Percentiles rank a stretch among this genome's conserved stretches.
These are phyloP conservation scores for Limnothrissa miodon DNA, from an alignment of 2,113 vertebrate species.

Conservation along the genomic window DNA sequence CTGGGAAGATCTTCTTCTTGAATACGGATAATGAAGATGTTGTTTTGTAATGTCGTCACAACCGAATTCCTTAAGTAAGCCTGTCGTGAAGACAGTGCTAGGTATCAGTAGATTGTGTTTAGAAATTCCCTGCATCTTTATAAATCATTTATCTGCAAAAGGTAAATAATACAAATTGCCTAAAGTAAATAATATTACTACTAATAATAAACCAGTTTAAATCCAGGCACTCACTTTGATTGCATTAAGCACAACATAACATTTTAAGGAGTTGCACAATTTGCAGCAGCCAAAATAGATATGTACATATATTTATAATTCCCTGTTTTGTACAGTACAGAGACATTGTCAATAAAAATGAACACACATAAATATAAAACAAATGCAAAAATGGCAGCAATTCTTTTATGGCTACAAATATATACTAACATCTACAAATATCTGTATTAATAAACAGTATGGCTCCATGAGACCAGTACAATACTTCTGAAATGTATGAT, in stretches of 20 bases:
- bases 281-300: conserved; percentile 78
- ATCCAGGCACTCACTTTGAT: conserved; percentile 84
- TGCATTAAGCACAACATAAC: conserved; percentile 81
- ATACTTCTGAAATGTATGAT: conserved; percentile 47
- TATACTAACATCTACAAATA: conserved; percentile 43
- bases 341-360: conserved; percentile 60
- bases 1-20: neutral
- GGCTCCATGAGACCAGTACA: conserved; percentile 61
- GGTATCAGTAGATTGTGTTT: conserved; percentile 66
- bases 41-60: neutral
- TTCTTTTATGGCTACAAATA: conserved; percentile 41
- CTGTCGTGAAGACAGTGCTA: neutral
- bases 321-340: conserved; percentile 67
- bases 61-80: neutral
- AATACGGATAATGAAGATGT: neutral
- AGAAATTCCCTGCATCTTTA: conserved; percentile 79
- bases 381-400: conserved; percentile 27
- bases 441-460: conserved; percentile 57
- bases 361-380: conserved; percentile 42
- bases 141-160: conserved; percentile 69
- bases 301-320: conserved; percentile 71
- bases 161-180: conserved; percentile 46
- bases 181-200: neutral
- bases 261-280: conserved; percentile 80
- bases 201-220: conserved; percentile 53